phyloP scores from a whole-genome alignment of 2,797 vertebrate species.

The Threskiornis aethiopicus region DNA sequence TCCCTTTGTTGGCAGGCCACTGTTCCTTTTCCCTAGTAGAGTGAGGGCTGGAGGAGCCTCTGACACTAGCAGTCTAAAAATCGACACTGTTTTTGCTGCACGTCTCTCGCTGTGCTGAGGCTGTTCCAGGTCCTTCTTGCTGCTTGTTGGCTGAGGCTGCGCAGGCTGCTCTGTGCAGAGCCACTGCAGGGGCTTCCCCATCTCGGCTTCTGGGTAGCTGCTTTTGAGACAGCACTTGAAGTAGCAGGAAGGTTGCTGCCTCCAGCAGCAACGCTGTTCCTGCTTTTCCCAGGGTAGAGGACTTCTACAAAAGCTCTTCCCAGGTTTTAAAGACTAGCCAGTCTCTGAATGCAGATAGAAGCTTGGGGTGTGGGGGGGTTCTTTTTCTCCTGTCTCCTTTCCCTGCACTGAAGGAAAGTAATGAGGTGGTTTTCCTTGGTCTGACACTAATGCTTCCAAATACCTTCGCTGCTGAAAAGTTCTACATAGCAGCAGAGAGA shows the following conservation, averaged over 20 bases:
- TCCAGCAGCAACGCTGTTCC: not conserved
- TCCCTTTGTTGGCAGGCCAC: not conserved
- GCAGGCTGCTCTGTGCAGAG: not conserved
- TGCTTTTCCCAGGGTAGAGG: not conserved
- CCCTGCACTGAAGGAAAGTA: not conserved
- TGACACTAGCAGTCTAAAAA: not conserved
- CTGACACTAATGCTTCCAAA: not conserved
- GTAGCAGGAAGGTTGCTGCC: not conserved
- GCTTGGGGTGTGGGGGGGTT: not conserved
- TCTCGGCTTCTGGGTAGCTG: not conserved
- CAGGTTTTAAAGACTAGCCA: not conserved
- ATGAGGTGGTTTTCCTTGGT: not conserved
- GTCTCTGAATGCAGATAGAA: not conserved
- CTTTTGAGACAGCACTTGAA: rapidly evolving
- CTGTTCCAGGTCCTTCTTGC: not conserved
- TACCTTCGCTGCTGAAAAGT: not conserved
- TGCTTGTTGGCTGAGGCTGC: not conserved
- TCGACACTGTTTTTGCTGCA: rapidly evolving
- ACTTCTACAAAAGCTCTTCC: not conserved
- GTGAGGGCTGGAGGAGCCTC: not conserved
- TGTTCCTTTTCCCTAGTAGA: not conserved
- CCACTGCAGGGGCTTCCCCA: no score
- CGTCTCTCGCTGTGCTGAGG: not conserved
- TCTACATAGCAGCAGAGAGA: not conserved
- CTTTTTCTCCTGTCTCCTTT: not conserved